Evolutionary conservation across 2,113 vertebrate species (phyloP), one percentile per base, ranked within the genome.

Genomic region (Colinus virginianus): DNA sequence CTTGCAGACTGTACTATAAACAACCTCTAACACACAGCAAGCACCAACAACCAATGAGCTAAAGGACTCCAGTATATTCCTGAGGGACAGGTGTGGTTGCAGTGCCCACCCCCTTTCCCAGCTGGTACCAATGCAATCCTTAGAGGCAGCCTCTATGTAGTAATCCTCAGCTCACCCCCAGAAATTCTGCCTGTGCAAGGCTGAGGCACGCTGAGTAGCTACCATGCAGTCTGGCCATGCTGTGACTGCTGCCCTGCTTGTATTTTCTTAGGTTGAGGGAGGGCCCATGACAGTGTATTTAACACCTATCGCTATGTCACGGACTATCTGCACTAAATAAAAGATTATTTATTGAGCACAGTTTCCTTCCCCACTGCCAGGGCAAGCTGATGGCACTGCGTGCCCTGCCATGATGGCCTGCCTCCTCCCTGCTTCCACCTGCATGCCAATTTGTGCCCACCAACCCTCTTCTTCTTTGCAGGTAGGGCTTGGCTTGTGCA

Each of bases 1-100:
- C 40, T 58, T 55, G 68, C 22, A 64, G 49, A 34, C 32, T n/a
- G 53, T 42, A 13, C 66, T 4, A 12, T 36, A 7, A 23, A 16
- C 34, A 71, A 6, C 1, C 9, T 12, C 30, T 11, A 1, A n/a
- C 9, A 55, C 6, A 10, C 4, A 84, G 5, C 55, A 92, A 86
- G 8, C 2, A 2, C 36, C 32, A 32, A 15, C 10, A 72, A 3
- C 9, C 13, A 7, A 2, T 2, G 13, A 43, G 15, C 19, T 67
- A 2, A 79, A 32, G 49, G 8, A 19, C 59, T 69, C 42, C 18
- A 10, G 59, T 63, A 38, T 63, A 87, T 20, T 87, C 49, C 61
- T n/a, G 5, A 4, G 32, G 7, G 11, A 4, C 3, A 34, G 46
- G 28, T 69, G 49, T 70, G n/a, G 32, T 19, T 72, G 25, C 49